Base-by-base conservation (phyloP, 2,797 vertebrate species). In the Echiichthys vipera region DNA sequence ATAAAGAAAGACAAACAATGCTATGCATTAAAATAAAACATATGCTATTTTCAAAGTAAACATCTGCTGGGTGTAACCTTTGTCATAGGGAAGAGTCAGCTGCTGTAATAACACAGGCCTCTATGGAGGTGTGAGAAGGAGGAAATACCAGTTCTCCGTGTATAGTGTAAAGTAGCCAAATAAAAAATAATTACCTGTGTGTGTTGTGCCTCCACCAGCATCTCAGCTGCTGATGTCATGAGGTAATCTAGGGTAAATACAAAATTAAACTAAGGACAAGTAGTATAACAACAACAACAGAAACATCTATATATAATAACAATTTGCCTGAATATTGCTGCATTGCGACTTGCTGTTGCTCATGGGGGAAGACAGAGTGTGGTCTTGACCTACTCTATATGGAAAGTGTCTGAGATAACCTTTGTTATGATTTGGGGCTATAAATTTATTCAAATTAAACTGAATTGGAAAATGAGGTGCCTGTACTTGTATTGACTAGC, bases 131-230 rank as follows among this genome's bases (percentile, higher is more conserved):
- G 30, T n/a, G 32, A 22, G 63, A 46, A 0, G 22, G 25, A 34
- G 27, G 7, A 51, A 56, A 7, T 36, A 3, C 11, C 24, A 58
- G 46, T 0, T 24, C 25, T 49, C 22, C n/a, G 20, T n/a, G 13
- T 25, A n/a, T n/a, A n/a, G 20, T 63, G 7, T 22, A 27, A 49
- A 62, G 30, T 20, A 63, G 15, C 22, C 30, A 37, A 22, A 17
- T 1, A 25, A 13, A 68, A 56, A 63, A 68, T 55, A 66, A 61
- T 61, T 65, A 46, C n/a, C 53, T 34, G 50, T 43, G 9, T 66
- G 50, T 45, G 15, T 36, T 17, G 1, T 65, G n/a, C 63, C 15
- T 22, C 36, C 20, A 29, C 30, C 24, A 57, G 27, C 13, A 14
- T 17, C 51, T 70, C 51, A 63, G 47, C 32, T 53, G 34, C 9